These are phyloP conservation scores for Bombus breviceps DNA, from an alignment of 1,140 invertebrate genomes.

Conservation along the genomic window DNA sequence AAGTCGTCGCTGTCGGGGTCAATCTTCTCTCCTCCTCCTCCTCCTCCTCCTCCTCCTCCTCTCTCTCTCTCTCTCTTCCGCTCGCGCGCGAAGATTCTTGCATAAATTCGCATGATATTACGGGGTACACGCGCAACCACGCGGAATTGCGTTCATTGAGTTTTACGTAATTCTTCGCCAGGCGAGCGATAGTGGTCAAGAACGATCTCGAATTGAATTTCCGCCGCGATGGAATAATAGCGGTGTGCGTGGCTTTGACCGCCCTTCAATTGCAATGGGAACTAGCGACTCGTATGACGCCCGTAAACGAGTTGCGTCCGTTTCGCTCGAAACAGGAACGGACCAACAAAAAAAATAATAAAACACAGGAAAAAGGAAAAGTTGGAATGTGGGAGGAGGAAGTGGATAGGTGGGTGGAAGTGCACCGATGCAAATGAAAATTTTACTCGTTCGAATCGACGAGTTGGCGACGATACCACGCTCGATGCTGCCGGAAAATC, in stretches of 20 bases:
- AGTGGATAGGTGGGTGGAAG: background rate
- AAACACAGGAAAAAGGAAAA: background rate
- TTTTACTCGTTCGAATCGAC: slow-evolving; percentile 23
- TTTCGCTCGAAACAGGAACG: slow-evolving; percentile 46
- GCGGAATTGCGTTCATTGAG: slow-evolving; percentile 59
- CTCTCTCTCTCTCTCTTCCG: background rate
- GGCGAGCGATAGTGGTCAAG: slow-evolving; percentile 60
- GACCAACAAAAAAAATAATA: background rate
- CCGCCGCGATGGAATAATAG: slow-evolving; percentile 66
- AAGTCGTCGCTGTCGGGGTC: slow-evolving; percentile 40
- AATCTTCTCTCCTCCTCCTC: slow-evolving; percentile 16
- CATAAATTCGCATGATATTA: slow-evolving; percentile 47
- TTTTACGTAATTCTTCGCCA: slow-evolving; percentile 61
- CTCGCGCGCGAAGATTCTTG: slow-evolving; percentile 1
- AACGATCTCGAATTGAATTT: slow-evolving; percentile 77
- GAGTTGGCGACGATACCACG: background rate
- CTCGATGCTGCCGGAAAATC: slow-evolving; percentile 5
- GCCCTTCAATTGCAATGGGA: slow-evolving; percentile 78
- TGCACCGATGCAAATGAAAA: slow-evolving; percentile 51
- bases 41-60: background rate
- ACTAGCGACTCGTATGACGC: slow-evolving; percentile 67
- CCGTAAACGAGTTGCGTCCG: slow-evolving; percentile 72
- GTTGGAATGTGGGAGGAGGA: background rate
- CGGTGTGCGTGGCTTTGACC: slow-evolving; percentile 73
- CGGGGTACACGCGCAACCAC: background rate